Conservation (phyloP, 2,797 vertebrate genomes). For the Sebastes cheni region DNA sequence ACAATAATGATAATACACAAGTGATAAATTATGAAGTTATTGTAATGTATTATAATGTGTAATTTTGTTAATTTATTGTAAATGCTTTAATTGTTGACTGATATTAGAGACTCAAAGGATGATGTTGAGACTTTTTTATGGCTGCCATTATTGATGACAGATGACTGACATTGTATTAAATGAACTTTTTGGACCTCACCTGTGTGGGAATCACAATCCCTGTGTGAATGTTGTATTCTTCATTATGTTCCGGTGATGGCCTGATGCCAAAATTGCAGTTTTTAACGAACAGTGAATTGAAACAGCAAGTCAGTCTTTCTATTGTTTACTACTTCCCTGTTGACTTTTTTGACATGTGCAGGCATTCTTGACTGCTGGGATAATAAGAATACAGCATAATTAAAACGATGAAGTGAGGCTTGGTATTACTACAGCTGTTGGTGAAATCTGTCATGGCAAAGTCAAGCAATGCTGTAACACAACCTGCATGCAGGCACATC, state of each 20-base stretch:
- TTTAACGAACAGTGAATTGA: not conserved
- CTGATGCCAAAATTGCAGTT: not conserved
- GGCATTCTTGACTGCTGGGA: conserved; percentile 5
- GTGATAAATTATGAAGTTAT: not conserved
- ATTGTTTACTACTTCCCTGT: not conserved
- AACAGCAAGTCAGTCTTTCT: not conserved
- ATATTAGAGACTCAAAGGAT: not conserved
- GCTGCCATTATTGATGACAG: not conserved
- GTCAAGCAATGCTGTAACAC: not conserved
- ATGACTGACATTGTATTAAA: not conserved
- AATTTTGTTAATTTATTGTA: not conserved
- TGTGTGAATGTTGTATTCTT: not conserved
- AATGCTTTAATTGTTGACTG: not conserved
- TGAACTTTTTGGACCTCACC: not conserved
- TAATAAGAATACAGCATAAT: not conserved
- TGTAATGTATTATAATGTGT: not conserved
- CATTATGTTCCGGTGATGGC: not conserved
- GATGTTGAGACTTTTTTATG: not conserved
- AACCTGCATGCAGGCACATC: not conserved
- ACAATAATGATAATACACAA: not conserved
- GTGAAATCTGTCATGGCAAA: not conserved
- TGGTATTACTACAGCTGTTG: not conserved
- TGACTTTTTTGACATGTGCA: not conserved
- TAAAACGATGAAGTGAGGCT: conserved; percentile 5
- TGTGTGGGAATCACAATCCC: not conserved